These are phyloP conservation scores for Nasonovia ribisnigri DNA, from an alignment of 2,888 invertebrate species.

Conservation along the genomic window DNA sequence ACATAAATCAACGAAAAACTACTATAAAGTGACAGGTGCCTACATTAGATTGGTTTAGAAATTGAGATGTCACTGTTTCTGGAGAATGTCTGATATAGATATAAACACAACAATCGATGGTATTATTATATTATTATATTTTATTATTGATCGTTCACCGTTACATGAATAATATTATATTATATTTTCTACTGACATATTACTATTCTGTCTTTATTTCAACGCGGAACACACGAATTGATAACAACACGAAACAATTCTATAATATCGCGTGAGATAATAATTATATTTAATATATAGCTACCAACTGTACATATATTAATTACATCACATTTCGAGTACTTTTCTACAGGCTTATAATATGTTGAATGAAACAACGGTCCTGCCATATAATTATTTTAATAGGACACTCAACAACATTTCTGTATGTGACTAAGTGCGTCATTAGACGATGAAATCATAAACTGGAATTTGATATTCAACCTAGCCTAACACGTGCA, in stretches of 20 bases:
- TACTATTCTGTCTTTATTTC: not conserved
- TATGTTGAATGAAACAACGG: slow-evolving; percentile 31
- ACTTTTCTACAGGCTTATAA: slow-evolving; percentile 29
- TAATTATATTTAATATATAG: not conserved
- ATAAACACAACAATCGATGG: not conserved
- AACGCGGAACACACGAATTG: not conserved
- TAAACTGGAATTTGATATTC: slow-evolving; percentile 21
- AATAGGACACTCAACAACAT: slow-evolving; percentile 42
- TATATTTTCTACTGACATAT: not conserved
- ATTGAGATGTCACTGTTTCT: not conserved
- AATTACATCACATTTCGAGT: slow-evolving; percentile 19
- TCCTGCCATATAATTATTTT: slow-evolving; percentile 16
- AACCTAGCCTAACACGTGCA: not conserved
- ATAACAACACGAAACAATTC: not conserved
- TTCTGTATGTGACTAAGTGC: slow-evolving; percentile 17
- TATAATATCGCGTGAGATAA: not conserved
- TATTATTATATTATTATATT: not conserved
- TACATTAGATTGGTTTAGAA: not conserved
- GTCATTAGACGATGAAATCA: slow-evolving; percentile 34
- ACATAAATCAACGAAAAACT: not conserved
- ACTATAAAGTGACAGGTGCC: not conserved
- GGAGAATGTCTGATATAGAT: not conserved
- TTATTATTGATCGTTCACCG: not conserved
- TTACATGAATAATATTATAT: not conserved
- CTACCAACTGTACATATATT: slow-evolving; percentile 13